Evolutionary conservation across 2,888 invertebrate species (phyloP).

Genomic region (Ypsolopha sequella): DNA sequence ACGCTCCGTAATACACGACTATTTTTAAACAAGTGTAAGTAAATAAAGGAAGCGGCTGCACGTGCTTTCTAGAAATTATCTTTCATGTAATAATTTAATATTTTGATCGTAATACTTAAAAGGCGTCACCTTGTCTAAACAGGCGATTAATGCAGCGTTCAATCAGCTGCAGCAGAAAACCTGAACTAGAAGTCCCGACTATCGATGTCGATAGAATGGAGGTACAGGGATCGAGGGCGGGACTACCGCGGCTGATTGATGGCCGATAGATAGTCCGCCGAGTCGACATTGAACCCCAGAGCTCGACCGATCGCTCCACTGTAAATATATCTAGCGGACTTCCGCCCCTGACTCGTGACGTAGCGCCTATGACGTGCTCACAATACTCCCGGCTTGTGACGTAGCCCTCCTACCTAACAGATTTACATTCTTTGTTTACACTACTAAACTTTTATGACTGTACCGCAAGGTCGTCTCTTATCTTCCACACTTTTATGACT

Average conservation of each 20-base stretch:
- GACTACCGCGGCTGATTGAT: conserved; percentile 49
- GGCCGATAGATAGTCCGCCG: conserved; percentile 50
- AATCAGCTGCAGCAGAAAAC: no score
- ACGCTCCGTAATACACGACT: no score
- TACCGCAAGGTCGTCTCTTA: conserved; percentile 57
- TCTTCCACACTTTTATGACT: conserved; percentile 52
- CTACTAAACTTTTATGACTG: conserved; percentile 61
- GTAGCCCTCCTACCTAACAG: conserved; percentile 33
- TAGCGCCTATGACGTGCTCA: conserved; percentile 34
- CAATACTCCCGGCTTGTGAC: conserved; percentile 26
- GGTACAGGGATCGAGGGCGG: conserved; percentile 13
- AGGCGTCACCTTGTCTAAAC: no score
- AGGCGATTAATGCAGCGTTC: no score
- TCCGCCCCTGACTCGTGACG: conserved; percentile 32
- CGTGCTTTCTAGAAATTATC: no score
- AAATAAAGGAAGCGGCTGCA: no score
- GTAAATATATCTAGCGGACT: conserved; percentile 58
- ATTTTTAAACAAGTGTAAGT: no score
- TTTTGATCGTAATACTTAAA: no score
- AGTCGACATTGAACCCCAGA: conserved; percentile 62
- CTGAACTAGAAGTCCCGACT: background rate
- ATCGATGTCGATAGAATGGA: background rate
- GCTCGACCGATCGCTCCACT: conserved; percentile 24
- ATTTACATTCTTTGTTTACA: conserved; percentile 62
- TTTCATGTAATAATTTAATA: no score